phyloP scores from a whole-genome alignment of 2,113 vertebrate genomes.

The Barbus barbus region DNA sequence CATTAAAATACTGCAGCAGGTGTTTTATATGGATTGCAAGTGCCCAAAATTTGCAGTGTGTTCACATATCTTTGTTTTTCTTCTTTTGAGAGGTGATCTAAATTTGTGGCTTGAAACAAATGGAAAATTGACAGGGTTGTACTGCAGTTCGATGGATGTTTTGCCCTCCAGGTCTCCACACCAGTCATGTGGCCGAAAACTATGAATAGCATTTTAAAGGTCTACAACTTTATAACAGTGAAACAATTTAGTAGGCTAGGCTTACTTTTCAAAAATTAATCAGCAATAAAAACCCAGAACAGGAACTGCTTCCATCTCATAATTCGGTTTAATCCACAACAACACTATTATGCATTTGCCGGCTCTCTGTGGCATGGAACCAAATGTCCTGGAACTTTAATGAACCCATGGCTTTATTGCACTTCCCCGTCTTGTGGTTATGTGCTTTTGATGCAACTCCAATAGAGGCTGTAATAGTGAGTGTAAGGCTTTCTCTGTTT shows the following conservation, averaged over 20 bases:
- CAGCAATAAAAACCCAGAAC: background rate
- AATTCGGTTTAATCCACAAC: slow-evolving; percentile 26
- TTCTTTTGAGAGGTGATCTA: background rate
- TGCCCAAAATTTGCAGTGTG: background rate
- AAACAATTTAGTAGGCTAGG: background rate
- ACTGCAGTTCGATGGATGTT: background rate
- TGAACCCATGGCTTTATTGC: slow-evolving; percentile 39
- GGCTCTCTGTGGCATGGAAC: slow-evolving; percentile 14
- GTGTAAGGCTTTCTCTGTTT: slow-evolving; percentile 8
- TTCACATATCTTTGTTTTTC: background rate
- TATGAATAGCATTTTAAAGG: background rate
- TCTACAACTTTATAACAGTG: background rate
- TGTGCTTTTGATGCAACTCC: slow-evolving; percentile 14
- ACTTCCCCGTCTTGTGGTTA: slow-evolving; percentile 21
- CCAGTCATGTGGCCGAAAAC: background rate
- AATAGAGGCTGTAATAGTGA: background rate
- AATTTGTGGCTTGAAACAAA: background rate
- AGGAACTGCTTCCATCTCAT: slow-evolving; percentile 3
- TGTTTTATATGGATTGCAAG: background rate
- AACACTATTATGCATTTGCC: slow-evolving; percentile 24
- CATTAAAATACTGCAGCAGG: background rate
- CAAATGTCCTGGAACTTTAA: slow-evolving; percentile 48
- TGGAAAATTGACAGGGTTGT: too few species aligned
- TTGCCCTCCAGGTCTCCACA: background rate
- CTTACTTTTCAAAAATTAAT: background rate